Conservation (phyloP, 2,888 invertebrate genomes). For the Epsilonema sp. region DNA sequence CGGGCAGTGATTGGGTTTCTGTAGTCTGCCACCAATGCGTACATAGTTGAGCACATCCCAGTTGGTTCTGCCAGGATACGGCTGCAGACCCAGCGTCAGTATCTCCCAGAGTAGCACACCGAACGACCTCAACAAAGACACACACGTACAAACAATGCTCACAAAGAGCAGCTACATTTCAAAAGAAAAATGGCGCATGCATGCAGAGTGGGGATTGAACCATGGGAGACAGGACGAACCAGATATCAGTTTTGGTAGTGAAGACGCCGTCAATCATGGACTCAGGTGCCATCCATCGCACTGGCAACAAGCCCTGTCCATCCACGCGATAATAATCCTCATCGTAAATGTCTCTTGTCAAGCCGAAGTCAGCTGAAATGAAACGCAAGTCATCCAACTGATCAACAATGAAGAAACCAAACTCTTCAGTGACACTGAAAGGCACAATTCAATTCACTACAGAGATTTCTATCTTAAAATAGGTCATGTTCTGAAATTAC, state of each 20-base stretch:
- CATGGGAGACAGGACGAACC: slow-evolving; percentile 37
- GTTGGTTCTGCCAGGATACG: slow-evolving; percentile 80
- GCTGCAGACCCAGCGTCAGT: slow-evolving; percentile 80
- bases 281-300: slow-evolving; percentile 96
- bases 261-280: slow-evolving; percentile 85
- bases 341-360: slow-evolving; percentile 86
- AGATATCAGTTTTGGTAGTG: slow-evolving; percentile 86
- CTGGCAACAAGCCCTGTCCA: slow-evolving; percentile 65
- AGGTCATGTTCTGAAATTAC: slow-evolving; percentile 34
- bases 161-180: background rate
- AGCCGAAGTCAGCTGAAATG: too few relatives aligned
- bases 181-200: background rate
- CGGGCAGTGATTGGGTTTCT: slow-evolving; percentile 53
- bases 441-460: too few relatives aligned
- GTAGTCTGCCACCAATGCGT: slow-evolving; percentile 59
- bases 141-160: background rate
- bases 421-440: too few relatives aligned
- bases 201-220: background rate
- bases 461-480: background rate
- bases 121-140: slow-evolving; percentile 31
- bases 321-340: slow-evolving; percentile 93
- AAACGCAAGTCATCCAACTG: background rate
- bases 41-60: slow-evolving; percentile 75
- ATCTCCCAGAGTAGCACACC: slow-evolving; percentile 81
- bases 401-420: too few relatives aligned